Base-by-base conservation (phyloP, 1,140 invertebrate genomes). In the Drosophila obscura region DNA sequence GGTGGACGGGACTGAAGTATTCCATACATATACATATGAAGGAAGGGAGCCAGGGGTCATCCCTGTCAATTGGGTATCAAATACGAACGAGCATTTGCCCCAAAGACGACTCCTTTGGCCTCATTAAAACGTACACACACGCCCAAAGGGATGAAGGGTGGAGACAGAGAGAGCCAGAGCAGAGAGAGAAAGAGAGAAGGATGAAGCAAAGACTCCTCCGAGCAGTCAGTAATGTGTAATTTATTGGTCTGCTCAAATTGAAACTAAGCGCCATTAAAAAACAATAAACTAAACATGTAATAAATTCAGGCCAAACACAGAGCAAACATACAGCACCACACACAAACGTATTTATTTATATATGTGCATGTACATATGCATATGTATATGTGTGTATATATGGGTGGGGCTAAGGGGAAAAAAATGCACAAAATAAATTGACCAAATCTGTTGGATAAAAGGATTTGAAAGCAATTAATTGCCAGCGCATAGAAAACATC, bases 381-480 rank as follows among this genome's bases (percentile, higher is more conserved):
- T 52, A 45, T 31, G 1, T 26, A 52, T 48, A 44, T 52, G 4
- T 35, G 15, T 56, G 7, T 45, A 16, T 44, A 35, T 53, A 46
- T 53, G 22, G 22, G 22, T 22, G 22, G 22, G 22, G 22, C 0
- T 3, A 4, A 4, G 22, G 22, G 22, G 22, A 24, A 77, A 80
- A 85, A 65, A 74, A 64, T 85, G 73, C 74, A 72, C 77, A 85
- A 85, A 87, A 85, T 85, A 85, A 85, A 85, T 85, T 85, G 82
- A 85, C 82, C 83, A 85, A 85, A 85, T 85, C 82, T 85, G 83
- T 80, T 82, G 82, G 82, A 85, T 85, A 87, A 85, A 85, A 87
- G 83, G 82, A 85, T 85, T 87, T 85, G 82, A 85, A 85, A 87
- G 82, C 82, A 85, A 85, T 85, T 85, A 85, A 85, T 85, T 85